These are phyloP conservation scores for Zaprionus inermis DNA, from an alignment of 1,140 invertebrate species.

Conservation along the genomic window DNA sequence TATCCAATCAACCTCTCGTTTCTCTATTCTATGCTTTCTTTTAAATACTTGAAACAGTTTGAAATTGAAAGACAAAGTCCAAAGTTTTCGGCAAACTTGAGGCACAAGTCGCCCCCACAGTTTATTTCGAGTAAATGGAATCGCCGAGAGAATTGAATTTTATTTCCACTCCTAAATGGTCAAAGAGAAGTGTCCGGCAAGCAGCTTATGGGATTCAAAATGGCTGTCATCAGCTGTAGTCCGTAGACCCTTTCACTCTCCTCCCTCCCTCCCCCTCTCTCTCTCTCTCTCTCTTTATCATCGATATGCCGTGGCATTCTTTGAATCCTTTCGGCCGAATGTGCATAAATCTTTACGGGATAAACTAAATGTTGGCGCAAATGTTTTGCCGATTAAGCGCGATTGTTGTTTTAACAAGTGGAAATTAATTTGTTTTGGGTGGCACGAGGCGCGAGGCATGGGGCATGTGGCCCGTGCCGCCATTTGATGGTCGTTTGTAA, in stretches of 20 bases:
- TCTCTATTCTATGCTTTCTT: too few relatives aligned
- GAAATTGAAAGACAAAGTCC: background rate
- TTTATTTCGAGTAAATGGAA: background rate
- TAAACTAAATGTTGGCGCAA: conserved; percentile 56
- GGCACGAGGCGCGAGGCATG: background rate
- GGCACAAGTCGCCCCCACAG: background rate
- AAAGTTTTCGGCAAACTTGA: background rate
- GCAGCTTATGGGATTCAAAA: background rate
- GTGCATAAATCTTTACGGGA: conserved; percentile 66
- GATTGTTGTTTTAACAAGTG: conserved; percentile 35
- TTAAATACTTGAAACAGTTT: background rate
- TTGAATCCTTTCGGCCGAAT: conserved; percentile 40
- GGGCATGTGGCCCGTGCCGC: background rate
- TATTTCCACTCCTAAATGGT: background rate
- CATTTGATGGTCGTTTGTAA: background rate
- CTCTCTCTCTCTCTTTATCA: too few relatives aligned
- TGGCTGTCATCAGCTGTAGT: conserved; percentile 46
- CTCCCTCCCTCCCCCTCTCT: background rate
- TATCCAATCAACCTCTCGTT: too few relatives aligned
- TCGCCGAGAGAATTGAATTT: background rate
- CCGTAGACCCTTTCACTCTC: background rate
- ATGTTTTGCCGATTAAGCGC: conserved; percentile 59
- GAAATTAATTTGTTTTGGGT: conserved; percentile 19
- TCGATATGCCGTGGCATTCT: too few relatives aligned
- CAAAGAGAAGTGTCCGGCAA: background rate